Evolutionary conservation across 92 coral and sea anemone species (phyloP), one percentile per base, ranked within the genome.

Genomic region (Heteractis magnifica): DNA sequence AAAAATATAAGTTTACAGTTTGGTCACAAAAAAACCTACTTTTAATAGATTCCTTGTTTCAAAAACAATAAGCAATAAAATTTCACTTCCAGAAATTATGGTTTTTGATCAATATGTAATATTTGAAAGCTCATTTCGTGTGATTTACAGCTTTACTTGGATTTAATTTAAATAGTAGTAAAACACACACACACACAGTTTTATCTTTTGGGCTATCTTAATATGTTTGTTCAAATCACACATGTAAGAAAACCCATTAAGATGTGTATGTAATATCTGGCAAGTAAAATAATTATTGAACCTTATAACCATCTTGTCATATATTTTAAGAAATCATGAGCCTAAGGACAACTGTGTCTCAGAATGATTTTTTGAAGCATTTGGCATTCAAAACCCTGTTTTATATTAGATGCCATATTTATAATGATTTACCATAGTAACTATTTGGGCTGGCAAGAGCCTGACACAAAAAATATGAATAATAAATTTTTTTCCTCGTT

Each of bases 181-280:
- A 68, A 68, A 53, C 58, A 53, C 44, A 53, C n/a, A n/a, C 56
- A 53, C 13, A 53, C 26, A n/a, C 5, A 26, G 48, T 11, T 68
- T 68, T 68, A 68, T 68, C 73, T 68, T 26, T 1, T 48, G 5
- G 20, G 70, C 70, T 21, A 23, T 68, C 73, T 20, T 68, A 23
- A 68, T 10, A 75, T 75, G 59, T 75, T 75, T 75, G 79, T 75
- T 75, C 49, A 20, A 34, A 34, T 49, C 41, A 6, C 79, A 49
- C 49, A 49, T 75, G 6, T 49, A 49, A 49, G 77, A 75, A 75
- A 75, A 75, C 49, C 79, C 79, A 75, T 75, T 75, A 75, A 11
- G 14, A 12, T 68, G 23, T 3, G 16, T 23, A 13, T 68, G 73
- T 68, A 4, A 68, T 68, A 68, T 68, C 73, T 68, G 10, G 73